Conservation (phyloP, 2,797 vertebrate species). For the Melopsittacus undulatus region DNA sequence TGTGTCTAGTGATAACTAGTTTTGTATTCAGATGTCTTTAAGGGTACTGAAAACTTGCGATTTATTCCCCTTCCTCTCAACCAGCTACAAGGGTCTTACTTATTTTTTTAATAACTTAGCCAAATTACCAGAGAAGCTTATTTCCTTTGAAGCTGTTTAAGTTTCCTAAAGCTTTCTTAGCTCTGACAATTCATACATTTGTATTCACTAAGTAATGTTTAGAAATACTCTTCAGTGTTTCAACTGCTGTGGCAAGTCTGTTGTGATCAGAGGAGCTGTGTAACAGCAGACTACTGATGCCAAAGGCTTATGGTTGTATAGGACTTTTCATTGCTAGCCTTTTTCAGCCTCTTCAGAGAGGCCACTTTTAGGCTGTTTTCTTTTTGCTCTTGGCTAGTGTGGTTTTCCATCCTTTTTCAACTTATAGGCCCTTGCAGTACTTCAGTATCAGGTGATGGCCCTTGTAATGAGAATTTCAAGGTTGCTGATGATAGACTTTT, state of each 20-base stretch:
- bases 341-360: constrained; percentile 8
- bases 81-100: background rate
- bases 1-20: background rate
- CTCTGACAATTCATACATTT: background rate
- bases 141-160: background rate
- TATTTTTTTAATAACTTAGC: background rate
- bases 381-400: background rate
- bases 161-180: background rate
- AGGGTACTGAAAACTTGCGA: background rate
- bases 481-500: background rate
- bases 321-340: background rate
- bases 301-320: background rate
- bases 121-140: background rate
- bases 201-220: background rate
- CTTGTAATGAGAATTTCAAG: background rate
- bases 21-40: background rate
- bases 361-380: background rate
- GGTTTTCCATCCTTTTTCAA: background rate
- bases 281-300: background rate
- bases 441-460: background rate
- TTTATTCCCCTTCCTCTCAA: background rate
- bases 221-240: background rate
- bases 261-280: background rate
- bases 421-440: background rate
- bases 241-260: background rate